These are phyloP conservation scores for Copsychus sechellarum DNA, from an alignment of 2,113 vertebrate genomes.

Conservation along the genomic window DNA sequence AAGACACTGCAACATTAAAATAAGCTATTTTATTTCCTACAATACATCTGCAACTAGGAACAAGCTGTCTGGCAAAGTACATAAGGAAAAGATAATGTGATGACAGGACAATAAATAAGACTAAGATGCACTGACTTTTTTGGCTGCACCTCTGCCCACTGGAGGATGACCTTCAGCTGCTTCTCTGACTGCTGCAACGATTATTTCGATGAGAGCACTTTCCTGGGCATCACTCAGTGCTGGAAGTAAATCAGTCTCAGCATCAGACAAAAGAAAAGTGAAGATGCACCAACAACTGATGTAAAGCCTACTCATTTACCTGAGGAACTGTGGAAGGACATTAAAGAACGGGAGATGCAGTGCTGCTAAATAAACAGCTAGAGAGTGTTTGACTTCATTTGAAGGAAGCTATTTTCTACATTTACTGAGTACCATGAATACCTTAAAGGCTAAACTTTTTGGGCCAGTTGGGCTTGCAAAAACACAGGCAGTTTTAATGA, in stretches of 20 bases:
- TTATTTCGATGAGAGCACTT: slow-evolving; percentile 80
- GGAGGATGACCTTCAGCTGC: slow-evolving; percentile 83
- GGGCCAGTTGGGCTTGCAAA: not conserved
- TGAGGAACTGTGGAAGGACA: not conserved
- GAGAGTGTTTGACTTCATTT: not conserved
- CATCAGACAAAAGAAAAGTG: not conserved
- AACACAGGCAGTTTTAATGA: not conserved
- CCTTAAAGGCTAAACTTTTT: not conserved
- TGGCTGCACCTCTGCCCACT: slow-evolving; percentile 81
- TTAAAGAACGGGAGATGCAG: not conserved
- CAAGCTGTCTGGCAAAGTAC: not conserved
- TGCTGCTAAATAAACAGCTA: not conserved
- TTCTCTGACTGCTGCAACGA: slow-evolving; percentile 83
- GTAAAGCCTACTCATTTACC: not conserved
- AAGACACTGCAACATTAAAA: not conserved
- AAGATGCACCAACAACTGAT: not conserved
- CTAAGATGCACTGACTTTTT: slow-evolving; percentile 78
- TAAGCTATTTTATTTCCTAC: not conserved
- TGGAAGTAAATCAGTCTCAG: slow-evolving; percentile 60
- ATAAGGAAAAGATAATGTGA: not conserved
- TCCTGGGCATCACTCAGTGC: slow-evolving; percentile 75
- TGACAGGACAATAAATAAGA: not conserved
- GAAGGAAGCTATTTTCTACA: not conserved
- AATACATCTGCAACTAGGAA: not conserved
- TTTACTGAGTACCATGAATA: not conserved